Evolutionary conservation across 2,888 invertebrate genomes (phyloP), one percentile per base, ranked within the genome.

Genomic region (Drosophila rubida): DNA sequence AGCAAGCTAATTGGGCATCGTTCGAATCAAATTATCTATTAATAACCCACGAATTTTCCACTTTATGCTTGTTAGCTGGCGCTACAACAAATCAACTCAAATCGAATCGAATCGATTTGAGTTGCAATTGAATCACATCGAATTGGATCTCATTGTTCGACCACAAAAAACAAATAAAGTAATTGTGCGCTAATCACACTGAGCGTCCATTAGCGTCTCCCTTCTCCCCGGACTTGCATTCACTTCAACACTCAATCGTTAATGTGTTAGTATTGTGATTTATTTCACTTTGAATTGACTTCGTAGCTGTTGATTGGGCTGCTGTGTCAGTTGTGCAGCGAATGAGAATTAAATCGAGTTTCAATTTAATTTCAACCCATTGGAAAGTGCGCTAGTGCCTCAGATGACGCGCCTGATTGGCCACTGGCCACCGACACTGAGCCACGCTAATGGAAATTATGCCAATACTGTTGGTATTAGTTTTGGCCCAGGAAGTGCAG

Each of bases 121-220:
- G 25, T 6, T 4, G 25, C 6, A 25, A 25, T 25, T 25, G 16
- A 62, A 39, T 50, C 46, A 44, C 50, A 63, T 44, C 49, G 13
- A 61, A 48, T 45, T 16, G 32, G 11, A 48, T 55, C 35, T 9
- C 30, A 44, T 61, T 23, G 46, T n/a, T 37, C 35, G 13, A 32
- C 39, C 32, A 25, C 44, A 42, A 58, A 77, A 45, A 74, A 81
- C 79, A 87, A 84, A 85, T 80, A 75, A 80, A 78, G 75, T 82
- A 87, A 85, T 82, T 78, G 78, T 65, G 57, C 66, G 72, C 80
- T 87, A 87, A 84, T 87, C 82, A 79, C 77, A 85, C 61, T 63
- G 54, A 61, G 61, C 59, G 75, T 41, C 76, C 59, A 75, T 75
- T 71, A 60, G 55, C 8, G 35, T 37, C 11, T 25, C 39, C 44